These are phyloP conservation scores for Microhierax caerulescens DNA, from an alignment of 2,797 vertebrate genomes.

Conservation along the genomic window DNA sequence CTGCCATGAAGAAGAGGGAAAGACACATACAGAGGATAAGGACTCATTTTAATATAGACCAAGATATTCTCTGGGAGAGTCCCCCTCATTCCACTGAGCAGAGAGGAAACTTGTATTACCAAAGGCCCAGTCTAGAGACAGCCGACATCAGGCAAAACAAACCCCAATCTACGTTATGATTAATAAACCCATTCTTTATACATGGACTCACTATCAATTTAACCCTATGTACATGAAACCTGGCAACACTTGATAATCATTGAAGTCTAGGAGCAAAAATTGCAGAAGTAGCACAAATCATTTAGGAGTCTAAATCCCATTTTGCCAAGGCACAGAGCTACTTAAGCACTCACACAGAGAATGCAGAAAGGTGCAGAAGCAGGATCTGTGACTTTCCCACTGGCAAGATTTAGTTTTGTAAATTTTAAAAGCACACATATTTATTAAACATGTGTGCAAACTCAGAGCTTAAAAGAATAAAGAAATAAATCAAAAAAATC, in stretches of 20 bases:
- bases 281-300: background rate
- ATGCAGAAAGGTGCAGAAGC: background rate
- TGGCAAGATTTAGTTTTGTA: background rate
- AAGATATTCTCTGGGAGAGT: background rate
- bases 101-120: background rate
- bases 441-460: background rate
- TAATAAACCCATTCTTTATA: background rate
- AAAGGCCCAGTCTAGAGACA: background rate
- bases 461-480: background rate
- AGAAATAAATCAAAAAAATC: background rate
- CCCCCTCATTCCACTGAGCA: background rate
- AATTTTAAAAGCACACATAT: accelerated
- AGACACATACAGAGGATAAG: background rate
- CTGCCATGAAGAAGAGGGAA: background rate
- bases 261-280: background rate
- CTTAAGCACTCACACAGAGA: background rate
- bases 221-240: background rate
- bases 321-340: background rate
- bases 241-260: background rate
- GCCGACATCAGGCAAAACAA: background rate
- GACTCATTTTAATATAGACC: background rate
- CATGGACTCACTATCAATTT: background rate
- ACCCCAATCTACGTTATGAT: background rate
- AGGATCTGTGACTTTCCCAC: background rate
- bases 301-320: background rate